Base-by-base conservation (phyloP, 64 coral and sea anemone genomes). In the Hydrozoanthus tunicans region DNA sequence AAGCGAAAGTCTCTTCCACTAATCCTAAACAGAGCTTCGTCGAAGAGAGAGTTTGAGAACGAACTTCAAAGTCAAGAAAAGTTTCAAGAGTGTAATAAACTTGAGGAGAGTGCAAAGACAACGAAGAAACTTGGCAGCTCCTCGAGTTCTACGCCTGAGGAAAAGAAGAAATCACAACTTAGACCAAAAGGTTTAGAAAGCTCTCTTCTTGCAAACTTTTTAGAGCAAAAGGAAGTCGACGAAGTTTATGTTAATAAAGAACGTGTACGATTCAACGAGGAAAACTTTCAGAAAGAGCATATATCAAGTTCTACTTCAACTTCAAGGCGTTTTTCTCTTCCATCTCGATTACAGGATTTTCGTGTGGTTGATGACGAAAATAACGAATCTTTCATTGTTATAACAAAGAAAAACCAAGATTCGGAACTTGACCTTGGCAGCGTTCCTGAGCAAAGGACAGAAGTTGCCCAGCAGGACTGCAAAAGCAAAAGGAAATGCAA, bases 1-100 rank as follows among this genome's bases (percentile, higher is more conserved):
- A 88, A 70, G 23, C 84, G 84, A 58, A 52, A 88, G 14, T 88
- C 84, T 5, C 84, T 88, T 74, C 84, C 84, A 57, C 53, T 4
- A 5, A n/a, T 73, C 59, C 69, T 32, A 3, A 73, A 43, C 17
- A 74, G 25, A 6, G 12, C 53, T 86, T 23, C 56, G 43, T 74
- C 57, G 10, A 61, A 67, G n/a, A 24, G 58, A 88, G 55, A 73
- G 12, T 88, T 74, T 7, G 84, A 32, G 60, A 88, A 59, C 57
- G 55, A 73, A 73, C 56, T 74, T 43, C 56, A 74, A 59, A 60
- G 54, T 88, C 84, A 88, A 24, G 84, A 43, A 88, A 32, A 7
- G 5, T 72, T 73, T 17, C 9, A 65, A 54, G 53, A 86, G 26
- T 65, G 71, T 70, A 7, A 25, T 9, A 71, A 55, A 86, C 10